Percentiles rank a stretch among this genome's conserved stretches.
Conservation (phyloP, 2,888 invertebrate genomes). For the Cataglyphis altisquamis region DNA sequence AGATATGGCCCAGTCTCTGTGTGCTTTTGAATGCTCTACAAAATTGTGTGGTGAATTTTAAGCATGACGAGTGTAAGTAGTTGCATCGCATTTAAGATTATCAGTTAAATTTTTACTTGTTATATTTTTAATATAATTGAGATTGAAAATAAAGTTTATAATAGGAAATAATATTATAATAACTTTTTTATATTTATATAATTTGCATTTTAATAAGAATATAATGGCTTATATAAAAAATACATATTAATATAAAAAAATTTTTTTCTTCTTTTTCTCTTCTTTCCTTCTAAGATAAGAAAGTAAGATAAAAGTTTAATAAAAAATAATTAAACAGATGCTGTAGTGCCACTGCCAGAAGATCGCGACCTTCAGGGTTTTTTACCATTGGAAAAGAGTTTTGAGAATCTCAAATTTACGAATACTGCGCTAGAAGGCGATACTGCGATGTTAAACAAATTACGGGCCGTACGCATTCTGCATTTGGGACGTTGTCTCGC, state of each 20-base stretch:
- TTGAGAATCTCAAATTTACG: slow-evolving; percentile 88
- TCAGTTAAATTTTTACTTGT: background rate
- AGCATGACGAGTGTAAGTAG: slow-evolving; percentile 88
- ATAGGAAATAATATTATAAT: background rate
- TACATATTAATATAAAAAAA: background rate
- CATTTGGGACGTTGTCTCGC: slow-evolving; percentile 87
- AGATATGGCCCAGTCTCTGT: slow-evolving; percentile 93
- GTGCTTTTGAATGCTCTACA: slow-evolving; percentile 91
- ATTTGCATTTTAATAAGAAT: background rate
- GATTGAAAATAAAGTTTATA: background rate
- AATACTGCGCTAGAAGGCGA: slow-evolving; percentile 85
- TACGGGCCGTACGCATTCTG: slow-evolving; percentile 87
- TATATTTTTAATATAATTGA: slow-evolving; percentile 5
- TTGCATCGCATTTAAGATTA: background rate
- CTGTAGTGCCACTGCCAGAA: slow-evolving; percentile 91
- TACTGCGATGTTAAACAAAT: slow-evolving; percentile 85
- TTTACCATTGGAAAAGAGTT: slow-evolving; percentile 90
- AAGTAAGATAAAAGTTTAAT: background rate
- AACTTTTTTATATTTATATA: background rate
- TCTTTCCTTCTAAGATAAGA: background rate
- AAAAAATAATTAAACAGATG: slow-evolving; percentile 85
- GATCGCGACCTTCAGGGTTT: slow-evolving; percentile 94
- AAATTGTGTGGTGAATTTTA: slow-evolving; percentile 86
- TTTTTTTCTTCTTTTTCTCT: background rate
- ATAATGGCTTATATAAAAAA: background rate